Evolutionary conservation across 2,797 vertebrate species (phyloP).

Genomic region (Eurystomus glaucurus): DNA sequence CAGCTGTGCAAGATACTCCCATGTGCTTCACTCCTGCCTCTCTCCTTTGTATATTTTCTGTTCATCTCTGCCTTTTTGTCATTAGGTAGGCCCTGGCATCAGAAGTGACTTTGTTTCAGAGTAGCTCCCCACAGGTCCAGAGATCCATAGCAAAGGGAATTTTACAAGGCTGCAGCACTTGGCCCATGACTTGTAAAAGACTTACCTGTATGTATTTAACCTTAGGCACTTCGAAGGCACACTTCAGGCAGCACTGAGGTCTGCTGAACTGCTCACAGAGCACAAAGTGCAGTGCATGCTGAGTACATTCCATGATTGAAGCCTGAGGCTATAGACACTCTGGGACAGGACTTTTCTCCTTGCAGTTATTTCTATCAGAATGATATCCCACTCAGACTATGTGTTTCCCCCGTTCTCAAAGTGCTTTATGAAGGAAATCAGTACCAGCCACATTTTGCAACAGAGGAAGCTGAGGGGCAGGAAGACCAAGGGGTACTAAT

Average conservation of each 20-base stretch:
- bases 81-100: not conserved
- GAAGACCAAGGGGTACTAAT: not conserved
- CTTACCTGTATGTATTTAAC: not conserved
- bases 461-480: not conserved
- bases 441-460: not conserved
- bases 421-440: not conserved
- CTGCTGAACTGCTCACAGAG: not conserved
- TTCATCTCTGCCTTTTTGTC: not conserved
- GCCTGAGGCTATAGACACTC: not conserved
- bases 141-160: not conserved
- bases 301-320: not conserved
- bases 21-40: not conserved
- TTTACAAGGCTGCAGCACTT: not conserved
- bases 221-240: not conserved
- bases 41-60: not conserved
- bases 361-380: constrained; percentile 4
- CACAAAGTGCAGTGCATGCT: not conserved
- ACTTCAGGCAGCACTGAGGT: not conserved
- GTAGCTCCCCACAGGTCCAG: not conserved
- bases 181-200: not conserved
- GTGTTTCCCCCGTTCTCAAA: not conserved
- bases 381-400: not conserved
- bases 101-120: not conserved
- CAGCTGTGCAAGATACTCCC: not conserved
- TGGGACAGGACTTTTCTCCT: not conserved